Evolutionary conservation across 2,888 invertebrate species (phyloP).

Genomic region (Apamea anceps): DNA sequence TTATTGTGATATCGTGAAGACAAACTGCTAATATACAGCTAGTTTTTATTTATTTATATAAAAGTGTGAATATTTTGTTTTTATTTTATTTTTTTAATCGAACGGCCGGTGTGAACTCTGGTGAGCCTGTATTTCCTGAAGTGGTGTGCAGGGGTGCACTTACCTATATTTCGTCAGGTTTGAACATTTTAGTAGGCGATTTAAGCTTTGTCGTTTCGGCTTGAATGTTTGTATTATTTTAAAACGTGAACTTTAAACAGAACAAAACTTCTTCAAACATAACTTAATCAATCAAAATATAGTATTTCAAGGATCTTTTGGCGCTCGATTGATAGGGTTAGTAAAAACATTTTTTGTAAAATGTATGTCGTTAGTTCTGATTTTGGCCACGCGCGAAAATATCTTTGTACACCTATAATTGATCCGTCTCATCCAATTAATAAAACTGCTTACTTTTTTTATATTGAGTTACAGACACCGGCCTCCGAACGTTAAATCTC

Average conservation of each 20-base stretch:
- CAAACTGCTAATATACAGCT: constrained; percentile 78
- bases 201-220: not conserved
- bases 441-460: not conserved
- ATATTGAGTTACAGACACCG: constrained; percentile 19
- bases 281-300: not conserved
- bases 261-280: not conserved
- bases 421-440: not conserved
- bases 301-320: not conserved
- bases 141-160: not conserved
- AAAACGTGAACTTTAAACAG: not conserved
- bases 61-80: constrained; percentile 70
- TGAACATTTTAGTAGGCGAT: too few relatives aligned
- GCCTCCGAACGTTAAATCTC: constrained; percentile 25
- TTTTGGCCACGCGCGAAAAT: not conserved
- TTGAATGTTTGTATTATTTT: not conserved
- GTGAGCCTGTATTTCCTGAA: not conserved
- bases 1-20: constrained; percentile 74
- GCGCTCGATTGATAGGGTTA: not conserved
- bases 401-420: not conserved
- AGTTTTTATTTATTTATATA: constrained; percentile 70
- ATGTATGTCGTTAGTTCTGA: not conserved
- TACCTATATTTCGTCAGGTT: not conserved
- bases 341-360: not conserved
- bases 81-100: constrained; percentile 22
- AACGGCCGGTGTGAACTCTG: constrained; percentile 36